A percentile compares a stretch with the other conserved stretches of the same genome.
phyloP scores from a whole-genome alignment of 2,113 vertebrate species.

The Pimephales promelas region DNA sequence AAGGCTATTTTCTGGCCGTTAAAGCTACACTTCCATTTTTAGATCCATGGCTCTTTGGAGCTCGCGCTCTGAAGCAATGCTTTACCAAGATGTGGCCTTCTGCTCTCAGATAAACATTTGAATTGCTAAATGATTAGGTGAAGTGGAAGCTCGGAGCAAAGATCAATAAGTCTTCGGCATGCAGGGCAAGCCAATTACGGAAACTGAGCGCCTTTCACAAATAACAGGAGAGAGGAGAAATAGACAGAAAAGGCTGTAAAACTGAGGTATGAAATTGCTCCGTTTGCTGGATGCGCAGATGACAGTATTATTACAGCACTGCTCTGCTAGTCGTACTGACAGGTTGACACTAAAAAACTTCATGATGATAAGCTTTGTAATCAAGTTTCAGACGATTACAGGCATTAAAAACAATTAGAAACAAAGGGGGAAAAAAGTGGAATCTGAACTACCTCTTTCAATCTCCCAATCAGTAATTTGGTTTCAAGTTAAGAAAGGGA shows the following conservation, averaged over 20 bases:
- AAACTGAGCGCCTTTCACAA: conserved; percentile 56
- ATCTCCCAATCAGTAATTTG: not conserved
- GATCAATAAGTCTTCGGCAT: conserved; percentile 67
- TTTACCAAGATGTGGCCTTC: conserved; percentile 43
- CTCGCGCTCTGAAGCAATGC: conserved; percentile 25
- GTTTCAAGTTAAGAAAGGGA: not conserved
- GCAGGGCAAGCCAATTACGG: conserved; percentile 61
- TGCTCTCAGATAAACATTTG: conserved; percentile 55
- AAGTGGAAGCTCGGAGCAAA: conserved; percentile 57
- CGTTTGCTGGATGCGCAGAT: conserved; percentile 4
- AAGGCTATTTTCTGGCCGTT: conserved; percentile 65
- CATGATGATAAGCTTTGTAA: conserved; percentile 38
- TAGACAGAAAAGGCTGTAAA: conserved; percentile 35
- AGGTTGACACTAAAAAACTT: conserved; percentile 30
- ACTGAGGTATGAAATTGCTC: not conserved
- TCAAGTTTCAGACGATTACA: not conserved
- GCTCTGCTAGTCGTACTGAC: conserved; percentile 22
- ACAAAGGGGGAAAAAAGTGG: not conserved
- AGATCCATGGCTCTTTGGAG: conserved; percentile 22
- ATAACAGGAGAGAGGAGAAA: conserved; percentile 48
- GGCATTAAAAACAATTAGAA: conserved; percentile 1
- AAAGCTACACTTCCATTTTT: conserved; percentile 65
- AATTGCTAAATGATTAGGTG: conserved; percentile 68
- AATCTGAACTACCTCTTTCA: too few relatives aligned
- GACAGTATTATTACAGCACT: conserved; percentile 10